Conservation (phyloP, 2,888 invertebrate species). For the Pachymerium ferrugineum region DNA sequence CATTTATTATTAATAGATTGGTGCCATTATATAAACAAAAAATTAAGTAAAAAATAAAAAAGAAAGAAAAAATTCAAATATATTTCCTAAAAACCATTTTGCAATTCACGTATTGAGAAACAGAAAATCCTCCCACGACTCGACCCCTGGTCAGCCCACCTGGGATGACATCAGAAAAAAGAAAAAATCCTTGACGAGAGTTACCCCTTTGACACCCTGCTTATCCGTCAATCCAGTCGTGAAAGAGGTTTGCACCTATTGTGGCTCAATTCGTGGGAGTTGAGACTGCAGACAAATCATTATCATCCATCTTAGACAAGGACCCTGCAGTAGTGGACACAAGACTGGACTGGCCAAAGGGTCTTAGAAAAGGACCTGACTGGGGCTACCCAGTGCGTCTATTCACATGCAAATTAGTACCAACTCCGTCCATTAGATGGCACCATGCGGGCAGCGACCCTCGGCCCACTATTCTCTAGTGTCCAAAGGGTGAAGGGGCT, state of each 20-base stretch:
- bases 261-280: background rate
- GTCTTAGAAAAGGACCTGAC: background rate
- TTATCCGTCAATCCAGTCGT: slow-evolving; percentile 13
- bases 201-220: slow-evolving; percentile 13
- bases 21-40: too few relatives aligned
- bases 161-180: too few relatives aligned
- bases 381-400: background rate
- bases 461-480: background rate
- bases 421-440: slow-evolving; percentile 23
- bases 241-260: background rate
- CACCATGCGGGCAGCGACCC: slow-evolving; percentile 25
- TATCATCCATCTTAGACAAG: slow-evolving; percentile 13
- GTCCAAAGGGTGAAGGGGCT: too few relatives aligned
- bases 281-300: background rate
- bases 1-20: too few relatives aligned
- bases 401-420: slow-evolving; percentile 22
- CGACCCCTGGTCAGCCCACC: too few relatives aligned
- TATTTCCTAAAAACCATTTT: too few relatives aligned
- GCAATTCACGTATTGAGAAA: too few relatives aligned
- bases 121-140: too few relatives aligned
- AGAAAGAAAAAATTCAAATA: too few relatives aligned
- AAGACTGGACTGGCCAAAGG: slow-evolving; percentile 2
- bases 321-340: too few relatives aligned
- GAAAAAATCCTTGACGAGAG: too few relatives aligned
- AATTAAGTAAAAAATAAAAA: too few relatives aligned